These are phyloP conservation scores for Aphelinus certus DNA, from an alignment of 1,140 invertebrate genomes.

Conservation along the genomic window DNA sequence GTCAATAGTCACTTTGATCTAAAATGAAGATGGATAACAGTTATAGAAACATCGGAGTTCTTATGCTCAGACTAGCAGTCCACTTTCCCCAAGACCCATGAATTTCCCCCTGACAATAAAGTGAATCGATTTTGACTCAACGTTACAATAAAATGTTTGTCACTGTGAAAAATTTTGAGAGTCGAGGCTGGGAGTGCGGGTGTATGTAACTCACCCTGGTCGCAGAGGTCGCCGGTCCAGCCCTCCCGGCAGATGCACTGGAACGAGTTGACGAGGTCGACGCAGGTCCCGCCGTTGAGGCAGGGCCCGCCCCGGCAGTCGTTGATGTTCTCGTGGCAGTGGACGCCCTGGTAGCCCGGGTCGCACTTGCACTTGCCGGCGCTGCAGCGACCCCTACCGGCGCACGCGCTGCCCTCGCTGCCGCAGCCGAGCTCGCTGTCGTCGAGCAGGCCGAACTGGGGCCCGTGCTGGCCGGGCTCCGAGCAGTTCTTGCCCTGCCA, in stretches of 20 bases:
- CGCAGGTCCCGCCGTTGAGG: slow-evolving; percentile 78
- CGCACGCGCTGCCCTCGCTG: slow-evolving; percentile 70
- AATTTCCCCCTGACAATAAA: too few species aligned
- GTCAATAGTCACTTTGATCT: too few species aligned
- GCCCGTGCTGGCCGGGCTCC: slow-evolving; percentile 70
- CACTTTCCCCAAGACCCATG: too few species aligned
- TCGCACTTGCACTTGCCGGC: slow-evolving; percentile 78
- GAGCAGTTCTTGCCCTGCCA: slow-evolving; percentile 93
- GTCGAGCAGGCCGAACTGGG: slow-evolving; percentile 65
- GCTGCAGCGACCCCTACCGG: slow-evolving; percentile 82
- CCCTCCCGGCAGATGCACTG: slow-evolving; percentile 80
- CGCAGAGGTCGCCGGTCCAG: slow-evolving; percentile 73
- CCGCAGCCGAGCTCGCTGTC: slow-evolving; percentile 60
- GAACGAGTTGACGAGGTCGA: slow-evolving; percentile 80
- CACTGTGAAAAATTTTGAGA: too few species aligned
- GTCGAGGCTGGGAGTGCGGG: too few species aligned
- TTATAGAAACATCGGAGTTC: too few species aligned
- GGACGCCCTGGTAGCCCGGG: slow-evolving; percentile 80
- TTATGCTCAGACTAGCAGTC: too few species aligned
- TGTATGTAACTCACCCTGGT: slow-evolving; percentile 66
- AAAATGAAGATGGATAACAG: too few species aligned
- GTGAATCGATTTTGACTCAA: too few species aligned
- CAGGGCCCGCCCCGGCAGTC: slow-evolving; percentile 79
- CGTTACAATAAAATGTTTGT: too few species aligned
- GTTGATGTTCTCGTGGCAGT: slow-evolving; percentile 79